Evolutionary conservation across 2,888 invertebrate genomes (phyloP).

Genomic region (Deilephila elpenor): DNA sequence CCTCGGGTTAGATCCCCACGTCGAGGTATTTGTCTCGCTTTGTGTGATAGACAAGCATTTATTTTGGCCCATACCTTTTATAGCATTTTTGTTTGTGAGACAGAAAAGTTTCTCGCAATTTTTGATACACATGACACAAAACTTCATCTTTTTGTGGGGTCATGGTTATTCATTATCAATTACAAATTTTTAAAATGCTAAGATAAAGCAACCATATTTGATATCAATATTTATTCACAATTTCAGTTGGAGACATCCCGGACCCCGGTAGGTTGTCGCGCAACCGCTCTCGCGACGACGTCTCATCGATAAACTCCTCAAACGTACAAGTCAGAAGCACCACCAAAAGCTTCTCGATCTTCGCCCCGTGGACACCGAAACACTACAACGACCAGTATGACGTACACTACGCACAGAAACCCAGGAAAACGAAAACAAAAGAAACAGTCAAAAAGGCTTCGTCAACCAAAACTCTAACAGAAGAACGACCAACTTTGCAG

Average conservation of each 20-base stretch:
- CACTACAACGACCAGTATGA: constrained; percentile 90
- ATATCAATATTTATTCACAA: background rate
- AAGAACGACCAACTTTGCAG: constrained; percentile 69
- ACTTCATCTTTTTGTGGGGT: background rate
- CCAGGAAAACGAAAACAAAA: constrained; percentile 68
- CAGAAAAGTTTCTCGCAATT: background rate
- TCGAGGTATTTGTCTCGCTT: background rate
- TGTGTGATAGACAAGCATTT: background rate
- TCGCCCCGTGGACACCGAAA: constrained; percentile 93
- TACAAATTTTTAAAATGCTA: too few species aligned
- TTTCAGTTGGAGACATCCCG: constrained; percentile 92
- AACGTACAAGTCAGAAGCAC: constrained; percentile 89
- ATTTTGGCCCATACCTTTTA: background rate
- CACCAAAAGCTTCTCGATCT: constrained; percentile 91
- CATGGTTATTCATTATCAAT: too few species aligned
- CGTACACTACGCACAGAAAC: constrained; percentile 90
- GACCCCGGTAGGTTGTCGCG: constrained; percentile 86
- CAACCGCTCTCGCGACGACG: constrained; percentile 90
- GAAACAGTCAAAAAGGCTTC: constrained; percentile 75
- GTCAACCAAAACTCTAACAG: constrained; percentile 68
- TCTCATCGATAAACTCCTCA: constrained; percentile 87
- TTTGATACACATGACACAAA: background rate
- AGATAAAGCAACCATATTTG: too few species aligned
- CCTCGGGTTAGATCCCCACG: too few species aligned
- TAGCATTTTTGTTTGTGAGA: background rate